These are phyloP conservation scores for Tiliacea aurago DNA, from an alignment of 2,888 invertebrate species.

Conservation along the genomic window DNA sequence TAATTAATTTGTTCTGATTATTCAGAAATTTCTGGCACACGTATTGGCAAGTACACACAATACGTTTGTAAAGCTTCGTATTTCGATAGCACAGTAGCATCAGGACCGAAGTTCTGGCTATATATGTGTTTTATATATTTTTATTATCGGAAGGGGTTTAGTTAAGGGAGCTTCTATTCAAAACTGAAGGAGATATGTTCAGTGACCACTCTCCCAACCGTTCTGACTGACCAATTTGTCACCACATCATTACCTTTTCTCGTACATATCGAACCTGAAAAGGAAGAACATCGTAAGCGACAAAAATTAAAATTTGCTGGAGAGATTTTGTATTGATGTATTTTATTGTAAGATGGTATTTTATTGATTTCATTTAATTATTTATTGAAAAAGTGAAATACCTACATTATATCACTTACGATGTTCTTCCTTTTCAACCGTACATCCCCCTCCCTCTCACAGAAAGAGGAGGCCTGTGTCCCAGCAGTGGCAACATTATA, in stretches of 20 bases:
- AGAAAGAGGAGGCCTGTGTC: too few species aligned
- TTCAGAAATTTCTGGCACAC: not conserved
- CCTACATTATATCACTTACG: too few species aligned
- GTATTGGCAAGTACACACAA: not conserved
- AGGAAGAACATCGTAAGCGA: too few species aligned
- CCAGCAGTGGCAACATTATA: too few species aligned
- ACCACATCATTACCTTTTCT: not conserved
- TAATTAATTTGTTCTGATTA: conserved; percentile 23
- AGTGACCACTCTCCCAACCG: not conserved
- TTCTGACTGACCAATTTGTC: not conserved
- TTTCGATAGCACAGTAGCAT: not conserved
- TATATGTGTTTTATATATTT: not conserved
- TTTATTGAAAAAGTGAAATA: too few species aligned
- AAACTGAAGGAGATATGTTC: not conserved
- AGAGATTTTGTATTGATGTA: too few species aligned
- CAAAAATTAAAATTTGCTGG: too few species aligned
- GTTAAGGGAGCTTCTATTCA: not conserved
- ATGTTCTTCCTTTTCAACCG: too few species aligned
- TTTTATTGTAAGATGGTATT: too few species aligned
- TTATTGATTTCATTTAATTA: too few species aligned
- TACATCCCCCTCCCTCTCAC: too few species aligned
- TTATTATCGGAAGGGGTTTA: not conserved
- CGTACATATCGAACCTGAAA: not conserved
- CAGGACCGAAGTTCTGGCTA: not conserved
- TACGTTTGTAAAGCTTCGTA: not conserved